These are phyloP conservation scores for Poecilia latipinna DNA, from an alignment of 2,113 vertebrate genomes.

Conservation along the genomic window DNA sequence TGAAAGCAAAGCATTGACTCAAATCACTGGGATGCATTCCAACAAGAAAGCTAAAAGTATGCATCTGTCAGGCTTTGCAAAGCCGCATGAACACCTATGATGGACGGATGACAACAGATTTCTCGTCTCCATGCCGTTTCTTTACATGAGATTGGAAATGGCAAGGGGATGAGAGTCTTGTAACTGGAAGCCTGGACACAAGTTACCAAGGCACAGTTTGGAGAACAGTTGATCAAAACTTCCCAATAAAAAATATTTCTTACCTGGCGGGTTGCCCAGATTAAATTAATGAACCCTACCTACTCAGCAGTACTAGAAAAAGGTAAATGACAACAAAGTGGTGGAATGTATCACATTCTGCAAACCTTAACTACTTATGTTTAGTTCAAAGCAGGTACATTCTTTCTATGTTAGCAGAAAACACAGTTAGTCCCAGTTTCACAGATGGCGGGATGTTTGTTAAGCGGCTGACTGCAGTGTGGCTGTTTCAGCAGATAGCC, in stretches of 20 bases:
- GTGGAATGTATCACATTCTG: no score
- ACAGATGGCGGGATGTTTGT: no score
- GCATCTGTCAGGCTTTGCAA: slow-evolving; percentile 59
- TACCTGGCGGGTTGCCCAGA: no score
- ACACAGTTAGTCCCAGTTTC: no score
- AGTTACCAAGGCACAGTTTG: background rate
- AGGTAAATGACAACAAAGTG: no score
- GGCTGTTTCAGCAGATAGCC: background rate
- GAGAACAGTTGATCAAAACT: background rate
- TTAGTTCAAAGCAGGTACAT: no score
- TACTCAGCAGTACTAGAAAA: no score
- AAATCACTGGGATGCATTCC: slow-evolving; percentile 37
- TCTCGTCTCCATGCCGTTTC: slow-evolving; percentile 38
- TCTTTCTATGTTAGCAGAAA: no score
- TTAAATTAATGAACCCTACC: no score
- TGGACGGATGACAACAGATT: slow-evolving; percentile 47
- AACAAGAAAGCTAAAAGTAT: slow-evolving; percentile 45
- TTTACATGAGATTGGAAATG: slow-evolving; percentile 49
- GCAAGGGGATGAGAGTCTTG: background rate
- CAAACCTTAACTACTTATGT: no score
- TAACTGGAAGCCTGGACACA: background rate
- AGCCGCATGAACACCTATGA: slow-evolving; percentile 56
- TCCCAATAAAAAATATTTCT: background rate
- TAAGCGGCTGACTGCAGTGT: background rate
- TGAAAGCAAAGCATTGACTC: slow-evolving; percentile 30